A percentile compares a stretch with the other conserved stretches of the same genome.
phyloP scores from a whole-genome alignment of 2,113 vertebrate genomes.

The Anthoscopus minutus region DNA sequence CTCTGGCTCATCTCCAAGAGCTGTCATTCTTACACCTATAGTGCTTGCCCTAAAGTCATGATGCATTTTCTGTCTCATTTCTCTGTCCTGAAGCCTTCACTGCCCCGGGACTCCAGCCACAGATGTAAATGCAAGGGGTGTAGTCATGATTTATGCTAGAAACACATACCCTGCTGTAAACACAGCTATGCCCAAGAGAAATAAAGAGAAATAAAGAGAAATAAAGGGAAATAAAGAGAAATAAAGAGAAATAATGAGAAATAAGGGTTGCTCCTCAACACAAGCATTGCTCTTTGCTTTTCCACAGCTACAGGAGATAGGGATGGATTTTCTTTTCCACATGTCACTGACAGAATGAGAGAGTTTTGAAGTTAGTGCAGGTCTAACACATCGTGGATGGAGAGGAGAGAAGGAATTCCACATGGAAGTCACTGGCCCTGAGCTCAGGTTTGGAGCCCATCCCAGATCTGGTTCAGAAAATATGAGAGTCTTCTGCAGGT shows the following conservation, averaged over 20 bases:
- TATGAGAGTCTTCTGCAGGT: not conserved
- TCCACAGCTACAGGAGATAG: not conserved
- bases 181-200: not conserved
- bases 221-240: not conserved
- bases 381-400: rapidly evolving
- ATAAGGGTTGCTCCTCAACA: not conserved
- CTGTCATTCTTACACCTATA: not conserved
- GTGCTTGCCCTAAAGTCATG: not conserved
- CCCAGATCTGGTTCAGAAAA: not conserved
- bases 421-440: not conserved
- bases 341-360: not conserved
- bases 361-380: not conserved
- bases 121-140: not conserved
- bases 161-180: not conserved
- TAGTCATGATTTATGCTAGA: not conserved
- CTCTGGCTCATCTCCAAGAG: not conserved
- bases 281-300: not conserved
- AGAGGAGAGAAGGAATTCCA: not conserved
- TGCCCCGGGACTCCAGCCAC: not conserved
- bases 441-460: not conserved
- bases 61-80: not conserved
- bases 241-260: no score
- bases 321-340: not conserved
- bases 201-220: not conserved
- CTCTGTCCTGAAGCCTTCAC: not conserved